Base-by-base conservation (phyloP, 2,113 vertebrate species). In the Lycaon pictus region DNA sequence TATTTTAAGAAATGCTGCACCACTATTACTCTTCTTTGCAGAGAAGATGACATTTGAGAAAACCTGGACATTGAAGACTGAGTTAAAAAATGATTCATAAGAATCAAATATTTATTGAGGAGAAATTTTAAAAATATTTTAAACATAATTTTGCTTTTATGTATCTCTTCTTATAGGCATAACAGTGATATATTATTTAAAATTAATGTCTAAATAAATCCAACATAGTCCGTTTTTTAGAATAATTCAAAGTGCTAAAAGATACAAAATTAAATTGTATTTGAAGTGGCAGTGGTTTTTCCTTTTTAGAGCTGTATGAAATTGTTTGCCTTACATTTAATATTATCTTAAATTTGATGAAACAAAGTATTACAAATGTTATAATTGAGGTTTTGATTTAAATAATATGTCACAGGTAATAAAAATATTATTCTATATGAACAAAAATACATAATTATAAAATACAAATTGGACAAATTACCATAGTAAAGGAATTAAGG, bases 111-210 rank as follows among this genome's bases (percentile, higher is more conserved):
- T 35, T 62, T 80, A 89, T 76, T 63, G 22, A 83, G 20, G 80
- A 58, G 11, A 82, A 87, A 62, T 79, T 27, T 80, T 63, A 80
- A 72, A 72, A 58, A 79, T 62, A 80, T 19, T 71, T 60, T 35
- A 7, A 91, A 43, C 12, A 37, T 80, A 71, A 80, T 88, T 83
- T 93, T 94, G 62, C 48, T 93, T 90, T 53, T 48, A 77, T 48
- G 71, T 69, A 27, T 74, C 5, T 88, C 22, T 86, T 82, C 23
- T 53, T 53, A 16, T 22, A 43, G 11, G 4, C 5, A 35, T 53
- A 87, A 37, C 1, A 85, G 23, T 63, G 58, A 55, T 80, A 82
- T 17, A 37, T 95, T 10, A 83, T 93, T 87, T 43, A 95, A 91
- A 92, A 56, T 29, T 58, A 53, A 94, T 27, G 3, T 56, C 27